These are phyloP conservation scores for Adelphocoris suturalis DNA, from an alignment of 2,888 invertebrate genomes.

Conservation along the genomic window DNA sequence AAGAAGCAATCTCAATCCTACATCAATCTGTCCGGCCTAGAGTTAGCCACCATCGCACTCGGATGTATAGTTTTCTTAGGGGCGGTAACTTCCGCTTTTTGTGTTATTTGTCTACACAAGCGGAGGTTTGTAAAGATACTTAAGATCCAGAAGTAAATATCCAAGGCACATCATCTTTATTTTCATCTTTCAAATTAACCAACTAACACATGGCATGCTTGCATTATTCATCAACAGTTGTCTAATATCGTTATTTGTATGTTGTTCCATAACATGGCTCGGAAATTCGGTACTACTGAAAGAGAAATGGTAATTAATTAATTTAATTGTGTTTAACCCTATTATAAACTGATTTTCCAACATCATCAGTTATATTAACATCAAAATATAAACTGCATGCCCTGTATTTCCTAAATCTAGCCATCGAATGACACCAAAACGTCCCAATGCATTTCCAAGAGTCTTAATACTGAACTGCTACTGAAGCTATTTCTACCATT, in stretches of 20 bases:
- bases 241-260: slow-evolving; percentile 10
- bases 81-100: slow-evolving; percentile 88
- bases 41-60: slow-evolving; percentile 89
- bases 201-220: slow-evolving; percentile 76
- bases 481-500: too few species aligned
- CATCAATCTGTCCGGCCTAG: slow-evolving; percentile 83
- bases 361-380: too few species aligned
- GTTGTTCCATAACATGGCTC: neutral
- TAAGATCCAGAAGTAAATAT: slow-evolving; percentile 71
- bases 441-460: too few species aligned
- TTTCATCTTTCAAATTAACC: slow-evolving; percentile 49
- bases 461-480: too few species aligned
- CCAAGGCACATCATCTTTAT: slow-evolving; percentile 62
- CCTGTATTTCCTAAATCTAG: too few species aligned
- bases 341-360: too few species aligned
- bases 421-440: too few species aligned
- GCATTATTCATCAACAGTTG: neutral
- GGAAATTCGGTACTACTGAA: neutral
- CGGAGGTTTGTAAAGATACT: slow-evolving; percentile 74
- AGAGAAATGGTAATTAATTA: neutral
- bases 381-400: too few species aligned
- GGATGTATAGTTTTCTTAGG: slow-evolving; percentile 90
- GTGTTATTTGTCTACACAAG: slow-evolving; percentile 81
- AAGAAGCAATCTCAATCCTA: slow-evolving; percentile 63
- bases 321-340: neutral